These are phyloP conservation scores for Laticauda laticaudata DNA, from an alignment of 2,113 vertebrate species.

Conservation along the genomic window DNA sequence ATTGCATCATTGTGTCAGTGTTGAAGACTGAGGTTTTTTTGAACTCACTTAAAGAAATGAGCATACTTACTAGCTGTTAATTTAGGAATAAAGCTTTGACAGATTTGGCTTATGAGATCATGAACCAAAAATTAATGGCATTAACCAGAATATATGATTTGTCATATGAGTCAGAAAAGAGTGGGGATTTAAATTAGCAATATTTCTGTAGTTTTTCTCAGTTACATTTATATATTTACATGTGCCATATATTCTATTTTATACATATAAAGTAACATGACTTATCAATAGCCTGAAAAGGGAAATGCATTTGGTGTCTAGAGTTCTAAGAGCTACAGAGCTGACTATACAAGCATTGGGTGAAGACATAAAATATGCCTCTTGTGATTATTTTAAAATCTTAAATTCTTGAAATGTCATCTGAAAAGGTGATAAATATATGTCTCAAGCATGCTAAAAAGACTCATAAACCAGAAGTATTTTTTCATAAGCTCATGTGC, in stretches of 20 bases:
- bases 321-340: background rate
- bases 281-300: background rate
- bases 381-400: background rate
- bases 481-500: no score
- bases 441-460: no score
- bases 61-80: slow-evolving; percentile 11
- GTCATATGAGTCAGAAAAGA: background rate
- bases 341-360: background rate
- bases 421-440: background rate
- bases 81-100: slow-evolving; percentile 19
- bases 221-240: background rate
- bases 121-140: slow-evolving; percentile 25
- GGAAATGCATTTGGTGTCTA: background rate
- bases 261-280: background rate
- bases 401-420: background rate
- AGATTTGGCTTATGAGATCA: slow-evolving; percentile 13
- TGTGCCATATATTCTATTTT: background rate
- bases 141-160: slow-evolving; percentile 22
- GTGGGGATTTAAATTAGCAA: background rate
- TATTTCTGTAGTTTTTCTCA: background rate
- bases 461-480: background rate
- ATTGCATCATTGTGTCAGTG: slow-evolving; percentile 11
- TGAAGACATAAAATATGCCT: background rate
- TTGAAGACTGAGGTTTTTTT: slow-evolving; percentile 19
- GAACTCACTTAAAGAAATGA: slow-evolving; percentile 13